A percentile compares a stretch with the other conserved stretches of the same genome.
Conservation (phyloP, 2,797 vertebrate species). For the Mormyrops attenuatus region DNA sequence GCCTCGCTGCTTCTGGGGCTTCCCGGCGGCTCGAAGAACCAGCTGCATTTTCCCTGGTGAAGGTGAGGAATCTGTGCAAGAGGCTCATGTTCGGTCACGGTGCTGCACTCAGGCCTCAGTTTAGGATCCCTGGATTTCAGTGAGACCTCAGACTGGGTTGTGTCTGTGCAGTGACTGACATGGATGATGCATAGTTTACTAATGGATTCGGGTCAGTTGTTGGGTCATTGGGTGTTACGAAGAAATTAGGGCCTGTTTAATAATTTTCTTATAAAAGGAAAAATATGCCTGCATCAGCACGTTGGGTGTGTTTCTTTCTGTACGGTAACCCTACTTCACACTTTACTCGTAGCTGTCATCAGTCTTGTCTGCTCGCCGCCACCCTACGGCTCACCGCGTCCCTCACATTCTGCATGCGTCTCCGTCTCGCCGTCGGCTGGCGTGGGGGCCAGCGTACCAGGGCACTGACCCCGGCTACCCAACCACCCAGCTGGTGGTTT, state of each 20-base stretch:
- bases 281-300: not conserved
- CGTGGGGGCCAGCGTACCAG: not conserved
- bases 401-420: not conserved
- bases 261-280: not conserved
- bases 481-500: not conserved
- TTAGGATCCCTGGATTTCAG: slow-evolving; percentile 30
- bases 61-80: slow-evolving; percentile 34
- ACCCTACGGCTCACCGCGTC: not conserved
- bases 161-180: not conserved
- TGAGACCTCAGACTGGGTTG: not conserved
- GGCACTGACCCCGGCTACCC: not conserved
- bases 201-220: not conserved
- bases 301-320: not conserved
- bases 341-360: not conserved
- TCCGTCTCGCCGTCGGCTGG: not conserved
- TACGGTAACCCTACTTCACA: not conserved
- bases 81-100: slow-evolving; percentile 31
- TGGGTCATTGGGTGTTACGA: not conserved
- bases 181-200: not conserved
- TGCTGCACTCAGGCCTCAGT: slow-evolving; percentile 39
- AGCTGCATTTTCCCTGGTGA: slow-evolving; percentile 30
- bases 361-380: not conserved
- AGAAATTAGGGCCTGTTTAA: not conserved
- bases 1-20: slow-evolving; percentile 14
- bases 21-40: slow-evolving; percentile 11